Conservation (phyloP, 2,888 invertebrate genomes). For the Bombylius major region DNA sequence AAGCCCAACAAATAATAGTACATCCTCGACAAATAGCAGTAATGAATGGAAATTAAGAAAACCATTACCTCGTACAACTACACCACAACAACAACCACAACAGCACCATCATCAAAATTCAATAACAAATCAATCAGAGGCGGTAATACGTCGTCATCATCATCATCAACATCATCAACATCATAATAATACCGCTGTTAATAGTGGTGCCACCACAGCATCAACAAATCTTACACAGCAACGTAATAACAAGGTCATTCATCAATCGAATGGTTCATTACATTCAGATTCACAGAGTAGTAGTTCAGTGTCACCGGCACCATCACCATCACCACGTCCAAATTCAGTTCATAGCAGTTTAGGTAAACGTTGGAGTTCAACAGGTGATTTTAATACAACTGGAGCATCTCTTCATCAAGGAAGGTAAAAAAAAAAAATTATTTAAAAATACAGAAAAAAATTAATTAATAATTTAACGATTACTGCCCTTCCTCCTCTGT, state of each 20-base stretch:
- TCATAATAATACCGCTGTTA: neutral
- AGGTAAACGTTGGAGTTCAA: constrained; percentile 69
- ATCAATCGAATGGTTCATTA: constrained; percentile 69
- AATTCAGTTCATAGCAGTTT: constrained; percentile 44
- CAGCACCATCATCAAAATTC: neutral
- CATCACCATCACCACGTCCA: constrained; percentile 59
- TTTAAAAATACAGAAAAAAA: neutral
- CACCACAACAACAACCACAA: neutral
- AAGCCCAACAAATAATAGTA: constrained; percentile 16
- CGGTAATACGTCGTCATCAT: constrained; percentile 11
- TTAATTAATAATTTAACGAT: neutral
- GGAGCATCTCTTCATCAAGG: constrained; percentile 23
- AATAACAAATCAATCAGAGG: constrained; percentile 10
- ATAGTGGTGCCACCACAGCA: constrained; percentile 11
- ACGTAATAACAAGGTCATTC: constrained; percentile 42
- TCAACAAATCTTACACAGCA: constrained; percentile 42
- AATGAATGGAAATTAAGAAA: constrained; percentile 45
- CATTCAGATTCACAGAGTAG: constrained; percentile 76
- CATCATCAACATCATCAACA: constrained; percentile 18
- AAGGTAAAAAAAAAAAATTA: constrained; percentile 29
- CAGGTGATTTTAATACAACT: constrained; percentile 58
- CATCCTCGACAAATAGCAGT: constrained; percentile 12
- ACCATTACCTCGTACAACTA: constrained; percentile 35
- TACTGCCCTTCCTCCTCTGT: neutral
- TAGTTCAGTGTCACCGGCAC: constrained; percentile 72